Evolutionary conservation across 2,113 vertebrate genomes (phyloP).

Genomic region (Pangasianodon gigas): DNA sequence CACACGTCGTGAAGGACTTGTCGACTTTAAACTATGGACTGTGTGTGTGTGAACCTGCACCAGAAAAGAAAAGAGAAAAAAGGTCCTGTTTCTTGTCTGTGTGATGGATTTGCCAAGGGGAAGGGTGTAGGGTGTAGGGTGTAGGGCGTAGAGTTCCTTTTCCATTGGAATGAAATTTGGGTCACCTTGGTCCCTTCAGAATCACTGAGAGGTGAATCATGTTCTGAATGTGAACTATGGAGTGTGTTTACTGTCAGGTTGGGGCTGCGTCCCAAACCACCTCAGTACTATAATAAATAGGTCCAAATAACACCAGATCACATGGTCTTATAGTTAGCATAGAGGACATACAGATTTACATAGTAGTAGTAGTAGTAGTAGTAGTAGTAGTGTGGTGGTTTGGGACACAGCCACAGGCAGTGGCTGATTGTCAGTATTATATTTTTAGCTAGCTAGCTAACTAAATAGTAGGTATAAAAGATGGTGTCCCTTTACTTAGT

Average conservation of each 20-base stretch:
- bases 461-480: background rate
- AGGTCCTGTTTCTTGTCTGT: constrained; percentile 18
- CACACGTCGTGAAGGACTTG: constrained; percentile 15
- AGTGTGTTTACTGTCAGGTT: background rate
- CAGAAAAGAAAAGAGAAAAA: background rate
- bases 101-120: constrained; percentile 25
- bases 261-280: background rate
- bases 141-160: constrained; percentile 8
- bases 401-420: background rate
- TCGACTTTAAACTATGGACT: background rate
- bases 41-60: background rate
- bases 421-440: background rate
- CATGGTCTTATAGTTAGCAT: background rate
- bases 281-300: background rate
- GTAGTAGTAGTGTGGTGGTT: background rate
- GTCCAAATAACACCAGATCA: background rate
- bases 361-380: background rate
- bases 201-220: constrained; percentile 11
- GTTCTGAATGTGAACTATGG: background rate
- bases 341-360: background rate
- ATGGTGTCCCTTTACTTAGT: background rate
- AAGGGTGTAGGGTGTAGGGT: constrained; percentile 11
- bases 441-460: background rate
- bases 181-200: constrained; percentile 22
- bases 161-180: constrained; percentile 12